These are phyloP conservation scores for Cardiocondyla obscurior DNA, from an alignment of 1,140 invertebrate genomes.

Conservation along the genomic window DNA sequence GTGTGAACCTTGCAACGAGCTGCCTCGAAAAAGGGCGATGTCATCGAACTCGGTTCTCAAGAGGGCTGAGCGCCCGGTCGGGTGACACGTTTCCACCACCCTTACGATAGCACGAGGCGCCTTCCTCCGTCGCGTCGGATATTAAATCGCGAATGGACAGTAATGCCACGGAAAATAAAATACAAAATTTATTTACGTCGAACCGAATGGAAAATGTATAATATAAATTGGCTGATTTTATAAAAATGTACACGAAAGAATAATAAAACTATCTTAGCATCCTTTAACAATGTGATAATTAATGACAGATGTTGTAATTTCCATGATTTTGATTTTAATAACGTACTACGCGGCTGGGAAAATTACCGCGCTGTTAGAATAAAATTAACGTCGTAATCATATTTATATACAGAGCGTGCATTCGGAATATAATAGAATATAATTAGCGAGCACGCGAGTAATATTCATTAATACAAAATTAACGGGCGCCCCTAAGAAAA, in stretches of 20 bases:
- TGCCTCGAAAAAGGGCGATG: conserved; percentile 61
- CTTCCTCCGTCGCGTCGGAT: conserved; percentile 43
- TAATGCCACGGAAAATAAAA: conserved; percentile 51
- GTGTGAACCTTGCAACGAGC: conserved; percentile 69
- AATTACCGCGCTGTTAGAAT: conserved; percentile 31
- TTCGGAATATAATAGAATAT: conserved; percentile 27
- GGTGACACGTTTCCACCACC: conserved; percentile 45
- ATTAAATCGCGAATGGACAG: conserved; percentile 62
- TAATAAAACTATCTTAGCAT: background rate
- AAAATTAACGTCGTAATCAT: conserved; percentile 5
- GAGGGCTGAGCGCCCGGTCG: conserved; percentile 16
- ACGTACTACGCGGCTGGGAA: background rate
- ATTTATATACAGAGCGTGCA: conserved; percentile 13
- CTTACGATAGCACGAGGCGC: conserved; percentile 19
- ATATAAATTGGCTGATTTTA: background rate
- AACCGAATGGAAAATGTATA: background rate
- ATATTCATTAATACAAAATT: conserved; percentile 42
- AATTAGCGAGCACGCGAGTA: conserved; percentile 10
- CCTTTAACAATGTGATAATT: background rate
- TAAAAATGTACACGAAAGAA: background rate
- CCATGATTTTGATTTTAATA: conserved; percentile 15
- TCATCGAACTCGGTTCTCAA: conserved; percentile 52
- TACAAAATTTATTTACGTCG: no score
- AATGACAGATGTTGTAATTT: background rate
- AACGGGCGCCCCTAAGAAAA: conserved; percentile 15